Evolutionary conservation across 2,888 invertebrate genomes (phyloP).

Genomic region (Erannis defoliaria): DNA sequence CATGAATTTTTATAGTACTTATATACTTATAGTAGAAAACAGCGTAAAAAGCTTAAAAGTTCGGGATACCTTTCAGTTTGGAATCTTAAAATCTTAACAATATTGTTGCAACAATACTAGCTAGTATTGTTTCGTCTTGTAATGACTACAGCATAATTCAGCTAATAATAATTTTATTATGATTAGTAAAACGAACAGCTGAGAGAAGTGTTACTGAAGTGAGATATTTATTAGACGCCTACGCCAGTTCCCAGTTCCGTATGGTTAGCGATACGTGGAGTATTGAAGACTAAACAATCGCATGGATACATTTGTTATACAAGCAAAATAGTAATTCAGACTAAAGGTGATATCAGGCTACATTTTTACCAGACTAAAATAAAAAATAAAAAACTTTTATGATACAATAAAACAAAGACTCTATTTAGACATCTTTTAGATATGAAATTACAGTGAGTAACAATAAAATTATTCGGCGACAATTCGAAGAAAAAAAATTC

Average conservation of each 20-base stretch:
- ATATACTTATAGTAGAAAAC: too few species aligned
- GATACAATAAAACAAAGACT: too few species aligned
- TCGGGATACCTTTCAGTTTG: too few species aligned
- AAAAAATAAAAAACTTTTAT: too few species aligned
- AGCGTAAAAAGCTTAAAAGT: too few species aligned
- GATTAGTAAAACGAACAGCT: constrained; percentile 38
- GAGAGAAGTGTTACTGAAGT: constrained; percentile 36
- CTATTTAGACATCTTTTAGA: too few species aligned
- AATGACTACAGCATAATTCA: constrained; percentile 1
- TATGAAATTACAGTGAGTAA: too few species aligned
- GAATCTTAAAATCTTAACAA: too few species aligned
- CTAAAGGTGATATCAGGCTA: neutral
- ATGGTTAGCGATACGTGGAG: constrained; percentile 13
- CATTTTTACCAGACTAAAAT: too few species aligned
- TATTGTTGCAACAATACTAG: neutral
- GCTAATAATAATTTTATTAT: constrained; percentile 6
- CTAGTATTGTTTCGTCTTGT: neutral
- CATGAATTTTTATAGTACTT: too few species aligned
- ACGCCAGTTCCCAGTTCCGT: constrained; percentile 3
- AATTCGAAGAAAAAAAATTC: too few species aligned
- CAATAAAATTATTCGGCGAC: too few species aligned
- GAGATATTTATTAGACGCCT: constrained; percentile 20
- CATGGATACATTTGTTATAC: neutral
- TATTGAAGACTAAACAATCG: constrained; percentile 9
- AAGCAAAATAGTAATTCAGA: constrained; percentile 1